A percentile compares a stretch with the other conserved stretches of the same genome.
Conservation (phyloP, 2,113 vertebrate genomes). For the Hemichromis elongatus region DNA sequence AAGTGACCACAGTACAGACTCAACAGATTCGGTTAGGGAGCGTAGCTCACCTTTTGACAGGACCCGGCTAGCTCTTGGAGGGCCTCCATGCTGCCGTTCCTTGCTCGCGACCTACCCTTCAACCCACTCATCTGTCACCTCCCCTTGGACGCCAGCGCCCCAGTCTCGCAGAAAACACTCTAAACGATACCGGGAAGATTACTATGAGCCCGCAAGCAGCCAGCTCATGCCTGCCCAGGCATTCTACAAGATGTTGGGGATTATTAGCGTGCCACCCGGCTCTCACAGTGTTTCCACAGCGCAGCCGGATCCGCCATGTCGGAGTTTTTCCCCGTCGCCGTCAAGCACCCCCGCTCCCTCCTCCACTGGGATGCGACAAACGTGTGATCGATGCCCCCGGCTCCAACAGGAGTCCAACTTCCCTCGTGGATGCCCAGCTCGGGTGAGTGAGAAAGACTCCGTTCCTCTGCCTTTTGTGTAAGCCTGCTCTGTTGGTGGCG, state of each 20-base stretch:
- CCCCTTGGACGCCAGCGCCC: neutral
- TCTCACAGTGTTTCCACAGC: fast-evolving
- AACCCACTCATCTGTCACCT: neutral
- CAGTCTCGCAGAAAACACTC: fast-evolving
- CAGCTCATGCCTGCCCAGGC: neutral
- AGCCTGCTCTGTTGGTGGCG: too few species aligned
- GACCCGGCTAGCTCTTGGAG: neutral
- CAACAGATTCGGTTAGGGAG: too few species aligned
- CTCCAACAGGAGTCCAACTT: too few species aligned
- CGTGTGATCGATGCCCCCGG: too few species aligned
- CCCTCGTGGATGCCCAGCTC: too few species aligned
- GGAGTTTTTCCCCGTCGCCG: neutral
- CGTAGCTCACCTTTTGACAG: too few species aligned
- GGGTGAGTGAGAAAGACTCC: too few species aligned
- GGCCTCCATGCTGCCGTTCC: neutral
- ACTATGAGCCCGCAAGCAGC: fast-evolving
- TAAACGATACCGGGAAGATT: fast-evolving
- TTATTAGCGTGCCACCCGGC: neutral
- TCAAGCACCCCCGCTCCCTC: neutral
- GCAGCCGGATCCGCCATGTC: neutral
- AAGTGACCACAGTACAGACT: too few species aligned
- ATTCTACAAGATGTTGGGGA: fast-evolving
- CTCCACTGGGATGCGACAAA: neutral
- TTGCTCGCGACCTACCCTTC: neutral
- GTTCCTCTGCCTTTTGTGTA: too few species aligned